A percentile compares a stretch with the other conserved stretches of the same genome.
These are phyloP conservation scores for Trochalopteron elliotii DNA, from an alignment of 2,113 vertebrate genomes.

Conservation along the genomic window DNA sequence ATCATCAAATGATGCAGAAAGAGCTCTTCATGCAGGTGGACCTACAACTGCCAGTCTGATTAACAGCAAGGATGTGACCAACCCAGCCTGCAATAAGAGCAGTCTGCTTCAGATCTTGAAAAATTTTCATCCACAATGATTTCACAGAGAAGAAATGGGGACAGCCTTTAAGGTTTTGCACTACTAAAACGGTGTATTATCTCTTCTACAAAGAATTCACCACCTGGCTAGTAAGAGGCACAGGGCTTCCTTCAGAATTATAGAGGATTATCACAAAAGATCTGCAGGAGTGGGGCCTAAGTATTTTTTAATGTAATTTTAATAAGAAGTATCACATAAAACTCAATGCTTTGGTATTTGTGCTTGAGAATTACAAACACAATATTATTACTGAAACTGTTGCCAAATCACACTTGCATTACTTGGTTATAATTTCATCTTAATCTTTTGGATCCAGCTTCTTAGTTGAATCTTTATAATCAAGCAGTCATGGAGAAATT, in stretches of 20 bases:
- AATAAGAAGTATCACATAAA: not conserved
- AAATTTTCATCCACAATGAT: not conserved
- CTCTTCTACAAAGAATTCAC: not conserved
- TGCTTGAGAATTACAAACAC: not conserved
- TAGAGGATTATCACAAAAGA: not conserved
- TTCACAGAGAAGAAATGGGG: not conserved
- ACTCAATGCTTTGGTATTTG: not conserved
- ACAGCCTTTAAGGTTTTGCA: not conserved
- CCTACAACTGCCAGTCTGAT: not conserved
- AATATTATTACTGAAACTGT: conserved; percentile 31
- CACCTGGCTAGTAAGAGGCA: not conserved
- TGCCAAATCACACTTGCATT: conserved; percentile 41
- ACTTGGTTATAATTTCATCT: conserved; percentile 13
- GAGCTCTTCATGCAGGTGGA: not conserved
- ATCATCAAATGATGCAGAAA: not conserved
- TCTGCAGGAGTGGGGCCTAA: not conserved
- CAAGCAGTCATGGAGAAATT: conserved; percentile 55
- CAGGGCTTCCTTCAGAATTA: not conserved
- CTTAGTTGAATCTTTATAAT: conserved; percentile 42
- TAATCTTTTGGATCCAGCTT: conserved; percentile 42
- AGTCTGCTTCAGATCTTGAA: not conserved
- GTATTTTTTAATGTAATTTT: not conserved
- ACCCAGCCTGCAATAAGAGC: not conserved
- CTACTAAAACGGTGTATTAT: not conserved
- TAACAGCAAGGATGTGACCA: not conserved